Base-by-base conservation (phyloP, 2,888 invertebrate species). In the Craniophora ligustri region DNA sequence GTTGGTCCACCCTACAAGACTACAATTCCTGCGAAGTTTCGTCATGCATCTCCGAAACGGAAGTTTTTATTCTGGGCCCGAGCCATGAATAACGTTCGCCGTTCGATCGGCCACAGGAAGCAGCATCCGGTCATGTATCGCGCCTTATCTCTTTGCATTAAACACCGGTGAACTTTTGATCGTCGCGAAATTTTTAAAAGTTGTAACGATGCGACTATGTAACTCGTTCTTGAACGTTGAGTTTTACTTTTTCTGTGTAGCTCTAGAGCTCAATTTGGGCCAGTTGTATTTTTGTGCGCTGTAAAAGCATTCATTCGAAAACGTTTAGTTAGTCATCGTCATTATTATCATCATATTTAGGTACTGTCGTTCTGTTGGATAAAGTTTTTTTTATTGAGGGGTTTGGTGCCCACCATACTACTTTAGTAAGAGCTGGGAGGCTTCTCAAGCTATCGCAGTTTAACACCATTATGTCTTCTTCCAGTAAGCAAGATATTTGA, bases 1-100 rank as follows among this genome's bases (percentile, higher is more conserved):
- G 16, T 30, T 10, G 4, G 0, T 5, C 11, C 60, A 72, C 64
- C 64, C 55, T 64, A 76, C 66, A 49, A 56, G 45, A 67, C 69
- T 67, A 64, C 61, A 57, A 76, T 77, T 82, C 79, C 76, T 80
- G 66, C 71, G 82, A 85, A 82, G 73, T 81, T 80, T 80, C 58
- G 63, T 62, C 69, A 75, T 75, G 66, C 75, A 66, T 72, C 66
- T 63, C 59, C 7, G 46, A 57, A 31, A 48, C 75, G 82, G 82
- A 86, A 86, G 86, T 86, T 85, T 81, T 75, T 68, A 70, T 78
- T 81, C 73, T 76, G 78, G 62, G 72, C 75, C 56, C 68, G 59
- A 66, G 75, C 80, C 78, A 82, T 86, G 86, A 86, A 84, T 86
- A 85, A 85, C 70, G 66, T 71, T 72, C 78, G 80, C 68, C 72